Base-by-base conservation (phyloP, 2,888 invertebrate species). In the Blastobasis lacticolella region DNA sequence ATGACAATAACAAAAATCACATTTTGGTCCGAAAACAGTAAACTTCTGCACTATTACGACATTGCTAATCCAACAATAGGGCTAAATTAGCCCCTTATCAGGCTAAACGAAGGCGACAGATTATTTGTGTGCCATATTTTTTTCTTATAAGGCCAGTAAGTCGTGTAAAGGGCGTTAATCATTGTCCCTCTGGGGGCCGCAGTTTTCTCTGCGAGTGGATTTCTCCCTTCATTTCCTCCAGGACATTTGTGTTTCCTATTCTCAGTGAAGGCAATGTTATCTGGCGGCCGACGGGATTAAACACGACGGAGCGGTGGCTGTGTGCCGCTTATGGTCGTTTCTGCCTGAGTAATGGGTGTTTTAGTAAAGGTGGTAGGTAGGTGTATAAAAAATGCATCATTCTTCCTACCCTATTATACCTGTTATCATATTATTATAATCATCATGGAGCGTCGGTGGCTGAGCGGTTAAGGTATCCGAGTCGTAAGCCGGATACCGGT, bases 141-240 rank as follows among this genome's bases (percentile, higher is more conserved):
- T 23, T 45, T 45, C 45, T 23, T 37, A 23, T 37, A 37, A 45
- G 45, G 37, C 45, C 48, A 54, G 53, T 51, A 51, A 62, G 65
- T 69, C 64, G 66, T 65, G 66, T 66, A 67, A 69, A 75, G 64
- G 62, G 76, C 71, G 78, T 79, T 80, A 79, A 78, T 79, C 78
- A 80, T 73, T 56, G 59, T 49, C 53, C 62, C 60, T 60, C 36
- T 4, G 9, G 49, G 45, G 50, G 42, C n/a, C 10, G 37, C 41
- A 43, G 37, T 63, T 61, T 62, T 64, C 60, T 63, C 63, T 59
- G 63, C 68, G 53, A 62, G 59, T 57, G 54, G 60, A 75, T 73
- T 75, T 61, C 68, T 69, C 65, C 69, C 69, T 71, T 79, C 75
- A 81, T 79, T 81, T 81, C 78, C 80, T 77, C 51, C 59, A 64